Percentiles rank a stretch among this genome's conserved stretches.
Evolutionary conservation across 2,797 vertebrate genomes (phyloP).

Genomic region (Taeniopygia guttata): DNA sequence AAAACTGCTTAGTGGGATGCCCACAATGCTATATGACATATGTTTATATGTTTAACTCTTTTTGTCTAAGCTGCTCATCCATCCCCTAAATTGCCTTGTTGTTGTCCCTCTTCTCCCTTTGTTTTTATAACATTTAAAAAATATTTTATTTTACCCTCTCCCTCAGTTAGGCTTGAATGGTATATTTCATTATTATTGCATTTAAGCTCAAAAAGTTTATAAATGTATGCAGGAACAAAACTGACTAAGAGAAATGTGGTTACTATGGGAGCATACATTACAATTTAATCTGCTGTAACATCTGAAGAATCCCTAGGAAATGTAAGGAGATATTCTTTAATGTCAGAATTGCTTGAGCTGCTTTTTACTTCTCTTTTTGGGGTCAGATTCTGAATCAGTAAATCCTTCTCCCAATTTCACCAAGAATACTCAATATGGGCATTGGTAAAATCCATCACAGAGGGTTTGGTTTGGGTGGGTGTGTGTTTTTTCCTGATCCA

Average conservation of each 20-base stretch:
- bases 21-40: neutral
- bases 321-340: neutral
- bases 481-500: neutral
- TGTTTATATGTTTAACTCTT: neutral
- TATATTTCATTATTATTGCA: neutral
- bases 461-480: neutral
- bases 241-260: neutral
- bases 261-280: slow-evolving; percentile 12
- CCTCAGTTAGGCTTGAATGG: neutral
- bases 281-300: neutral
- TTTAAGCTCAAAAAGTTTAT: neutral
- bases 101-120: neutral
- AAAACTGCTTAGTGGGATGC: neutral
- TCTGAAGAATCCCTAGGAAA: neutral
- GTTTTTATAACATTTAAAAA: neutral
- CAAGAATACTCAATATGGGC: neutral
- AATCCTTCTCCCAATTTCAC: neutral
- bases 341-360: neutral
- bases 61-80: neutral
- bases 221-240: neutral
- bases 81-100: neutral
- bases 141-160: neutral
- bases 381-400: neutral
- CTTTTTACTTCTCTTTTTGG: neutral
- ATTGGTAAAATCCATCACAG: neutral